Evolutionary conservation across 2,888 invertebrate species (phyloP), one percentile per base, ranked within the genome.

Genomic region (Drosophila siamana): DNA sequence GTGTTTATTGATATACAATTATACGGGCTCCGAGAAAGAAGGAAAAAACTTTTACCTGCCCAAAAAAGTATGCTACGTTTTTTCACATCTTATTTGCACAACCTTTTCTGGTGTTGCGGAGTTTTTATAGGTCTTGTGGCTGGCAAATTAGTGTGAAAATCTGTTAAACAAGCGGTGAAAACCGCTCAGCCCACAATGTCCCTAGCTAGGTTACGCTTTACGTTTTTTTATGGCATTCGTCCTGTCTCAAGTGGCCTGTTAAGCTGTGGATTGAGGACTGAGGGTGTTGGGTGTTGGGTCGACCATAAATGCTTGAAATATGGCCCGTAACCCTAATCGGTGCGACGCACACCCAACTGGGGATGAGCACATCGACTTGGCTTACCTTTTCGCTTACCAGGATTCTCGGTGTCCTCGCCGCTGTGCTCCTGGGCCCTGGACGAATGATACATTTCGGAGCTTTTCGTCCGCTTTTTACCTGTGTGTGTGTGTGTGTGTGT

Each of bases 301-400:
- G 51, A 48, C 68, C 55, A 73, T 73, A 80, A 84, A 81, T 78
- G 77, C 80, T 80, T 85, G 80, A 85, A 85, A 85, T 82, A 84
- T 85, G 79, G 70, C 79, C 77, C 77, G 78, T 81, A 83, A 80
- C 86, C 80, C 89, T 90, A 90, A 90, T 89, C 88, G 82, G 43
- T 51, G 63, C 55, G 57, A 50, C 55, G 78, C 80, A 82, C 54
- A 47, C 48, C 41, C 55, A 36, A 41, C 40, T 51, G 44, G 59
- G 56, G 72, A 69, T 72, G 67, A 57, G 72, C 62, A 60, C 60
- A 64, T 69, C 65, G 67, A 55, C 70, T 73, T 76, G 74, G 70
- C 83, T 84, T 80, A 92, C 92, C 92, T 92, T 92, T 92, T 85
- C 92, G 91, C 78, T 92, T 92, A 74, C 92, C 91, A 43, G 92